Percentiles rank a stretch among this genome's conserved stretches.
These are phyloP conservation scores for Aphis gossypii DNA, from an alignment of 1,140 invertebrate genomes.

Conservation along the genomic window DNA sequence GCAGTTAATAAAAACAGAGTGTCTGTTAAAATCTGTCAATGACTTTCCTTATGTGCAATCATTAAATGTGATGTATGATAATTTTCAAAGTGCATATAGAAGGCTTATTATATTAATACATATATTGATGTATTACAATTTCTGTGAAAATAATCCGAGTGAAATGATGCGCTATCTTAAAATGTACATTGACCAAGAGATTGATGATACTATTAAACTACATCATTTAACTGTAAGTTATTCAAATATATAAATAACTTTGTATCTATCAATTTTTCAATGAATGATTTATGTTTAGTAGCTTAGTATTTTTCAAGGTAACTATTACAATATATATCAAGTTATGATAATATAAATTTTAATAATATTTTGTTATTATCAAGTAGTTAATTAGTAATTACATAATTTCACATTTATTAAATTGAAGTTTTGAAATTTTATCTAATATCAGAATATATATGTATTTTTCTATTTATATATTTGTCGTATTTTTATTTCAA, in stretches of 20 bases:
- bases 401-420: too few species aligned
- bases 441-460: too few species aligned
- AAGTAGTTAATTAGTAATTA: too few species aligned
- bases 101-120: constrained; percentile 34
- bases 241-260: not conserved
- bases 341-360: too few species aligned
- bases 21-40: not conserved
- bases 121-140: constrained; percentile 21
- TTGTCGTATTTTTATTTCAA: too few species aligned
- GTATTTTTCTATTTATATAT: too few species aligned
- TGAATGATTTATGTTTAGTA: too few species aligned
- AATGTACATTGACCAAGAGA: constrained; percentile 39
- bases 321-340: too few species aligned
- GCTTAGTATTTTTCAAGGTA: too few species aligned
- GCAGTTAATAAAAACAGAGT: constrained; percentile 41
- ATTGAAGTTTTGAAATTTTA: too few species aligned
- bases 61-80: constrained; percentile 29
- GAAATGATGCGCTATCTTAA: not conserved
- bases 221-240: constrained; percentile 26
- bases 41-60: constrained; percentile 11
- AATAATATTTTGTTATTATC: too few species aligned
- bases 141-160: constrained; percentile 14
- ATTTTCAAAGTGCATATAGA: constrained; percentile 9
- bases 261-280: not conserved
- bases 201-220: constrained; percentile 29